phyloP scores from a whole-genome alignment of 2,113 vertebrate species.

The Brachirus orientalis region DNA sequence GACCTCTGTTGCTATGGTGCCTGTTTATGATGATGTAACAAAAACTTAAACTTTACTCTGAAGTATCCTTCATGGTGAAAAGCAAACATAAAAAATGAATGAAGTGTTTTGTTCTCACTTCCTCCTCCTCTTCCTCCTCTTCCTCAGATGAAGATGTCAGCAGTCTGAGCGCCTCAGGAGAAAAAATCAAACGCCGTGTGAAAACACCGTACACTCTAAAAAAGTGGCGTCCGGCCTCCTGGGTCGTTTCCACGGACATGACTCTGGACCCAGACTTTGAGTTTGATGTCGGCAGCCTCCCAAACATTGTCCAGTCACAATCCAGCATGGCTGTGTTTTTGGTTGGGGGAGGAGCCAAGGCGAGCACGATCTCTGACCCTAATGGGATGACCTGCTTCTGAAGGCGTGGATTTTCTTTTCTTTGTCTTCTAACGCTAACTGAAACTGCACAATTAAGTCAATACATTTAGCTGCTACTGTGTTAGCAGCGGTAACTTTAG shows the following conservation, averaged over 20 bases:
- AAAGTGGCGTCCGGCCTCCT: slow-evolving; percentile 92
- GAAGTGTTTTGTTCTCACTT: not conserved
- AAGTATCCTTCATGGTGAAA: too few species aligned
- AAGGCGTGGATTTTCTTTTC: not conserved
- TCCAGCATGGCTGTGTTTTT: slow-evolving; percentile 92
- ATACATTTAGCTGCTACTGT: too few species aligned
- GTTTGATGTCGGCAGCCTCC: slow-evolving; percentile 76
- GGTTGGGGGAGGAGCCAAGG: slow-evolving; percentile 80
- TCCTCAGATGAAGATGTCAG: slow-evolving; percentile 81
- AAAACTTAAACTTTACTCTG: too few species aligned
- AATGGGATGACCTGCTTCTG: slow-evolving; percentile 62
- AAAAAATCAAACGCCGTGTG: slow-evolving; percentile 95
- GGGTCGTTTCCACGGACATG: slow-evolving; percentile 91
- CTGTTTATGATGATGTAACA: too few species aligned
- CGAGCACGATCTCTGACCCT: slow-evolving; percentile 58
- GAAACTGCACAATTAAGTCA: too few species aligned
- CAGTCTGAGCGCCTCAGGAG: slow-evolving; percentile 86
- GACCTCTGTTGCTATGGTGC: too few species aligned
- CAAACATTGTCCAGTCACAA: slow-evolving; percentile 79
- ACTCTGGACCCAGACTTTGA: slow-evolving; percentile 85
- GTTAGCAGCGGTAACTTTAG: too few species aligned
- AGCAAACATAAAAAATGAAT: too few species aligned
- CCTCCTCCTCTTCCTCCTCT: slow-evolving; percentile 11
- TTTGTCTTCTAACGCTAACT: slow-evolving; percentile 28
- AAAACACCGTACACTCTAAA: slow-evolving; percentile 96